These are phyloP conservation scores for Caenorhabditis plicata DNA, from an alignment of 2,888 invertebrate species.

Conservation along the genomic window DNA sequence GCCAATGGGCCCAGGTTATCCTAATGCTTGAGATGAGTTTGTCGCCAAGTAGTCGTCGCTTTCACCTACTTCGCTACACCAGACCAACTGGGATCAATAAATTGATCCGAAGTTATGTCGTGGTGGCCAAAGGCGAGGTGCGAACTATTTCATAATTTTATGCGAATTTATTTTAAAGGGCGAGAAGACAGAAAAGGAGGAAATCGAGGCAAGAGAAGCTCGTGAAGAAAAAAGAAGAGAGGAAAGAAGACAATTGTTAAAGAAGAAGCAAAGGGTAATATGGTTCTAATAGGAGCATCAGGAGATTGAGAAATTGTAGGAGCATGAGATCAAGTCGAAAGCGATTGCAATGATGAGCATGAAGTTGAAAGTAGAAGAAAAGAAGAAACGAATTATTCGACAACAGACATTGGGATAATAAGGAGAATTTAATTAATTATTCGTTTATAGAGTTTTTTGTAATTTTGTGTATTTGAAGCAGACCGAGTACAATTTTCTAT, in stretches of 20 bases:
- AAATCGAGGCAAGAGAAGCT: slow-evolving; percentile 21
- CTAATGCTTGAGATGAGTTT: slow-evolving; percentile 95
- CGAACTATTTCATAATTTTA: too few relatives aligned
- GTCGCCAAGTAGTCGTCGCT: slow-evolving; percentile 81
- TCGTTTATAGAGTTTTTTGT: too few relatives aligned
- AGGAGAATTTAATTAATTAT: too few relatives aligned
- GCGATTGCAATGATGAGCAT: slow-evolving; percentile 19
- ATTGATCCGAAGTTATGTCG: slow-evolving; percentile 59
- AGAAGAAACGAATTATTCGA: slow-evolving; percentile 13
- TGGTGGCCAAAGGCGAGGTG: slow-evolving; percentile 44
- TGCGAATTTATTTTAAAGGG: too few relatives aligned
- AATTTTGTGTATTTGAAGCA: too few relatives aligned
- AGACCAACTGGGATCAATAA: slow-evolving; percentile 74
- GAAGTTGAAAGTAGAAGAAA: slow-evolving; percentile 14
- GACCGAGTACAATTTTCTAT: too few relatives aligned
- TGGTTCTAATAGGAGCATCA: background rate
- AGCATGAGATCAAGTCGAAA: slow-evolving; percentile 29
- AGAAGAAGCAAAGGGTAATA: slow-evolving; percentile 29
- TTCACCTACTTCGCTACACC: slow-evolving; percentile 85
- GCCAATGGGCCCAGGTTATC: slow-evolving; percentile 88
- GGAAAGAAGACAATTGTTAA: slow-evolving; percentile 20
- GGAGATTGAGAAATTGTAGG: slow-evolving; percentile 7
- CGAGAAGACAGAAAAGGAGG: slow-evolving; percentile 25
- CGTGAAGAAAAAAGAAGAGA: slow-evolving; percentile 29
- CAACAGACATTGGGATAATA: slow-evolving; percentile 29